Evolutionary conservation across 2,888 invertebrate genomes (phyloP).

Genomic region (Caenorhabditis zanzibari): DNA sequence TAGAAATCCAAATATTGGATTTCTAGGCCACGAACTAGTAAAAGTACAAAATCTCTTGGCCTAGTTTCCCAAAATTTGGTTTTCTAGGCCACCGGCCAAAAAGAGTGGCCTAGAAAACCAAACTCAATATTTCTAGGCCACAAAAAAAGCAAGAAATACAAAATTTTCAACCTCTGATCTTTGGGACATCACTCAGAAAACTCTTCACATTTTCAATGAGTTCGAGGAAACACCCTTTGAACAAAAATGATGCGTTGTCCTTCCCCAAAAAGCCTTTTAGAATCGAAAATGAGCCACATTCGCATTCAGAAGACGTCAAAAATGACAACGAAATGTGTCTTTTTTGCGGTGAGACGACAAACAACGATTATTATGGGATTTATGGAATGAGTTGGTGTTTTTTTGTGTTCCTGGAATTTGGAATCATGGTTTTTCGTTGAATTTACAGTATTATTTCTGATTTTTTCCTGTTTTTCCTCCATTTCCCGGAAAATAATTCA

Average conservation of each 20-base stretch:
- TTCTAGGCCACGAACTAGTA: too few relatives aligned
- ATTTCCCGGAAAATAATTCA: slow-evolving; percentile 2
- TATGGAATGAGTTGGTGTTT: too few relatives aligned
- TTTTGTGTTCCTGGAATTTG: too few relatives aligned
- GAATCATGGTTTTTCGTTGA: too few relatives aligned
- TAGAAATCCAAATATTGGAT: too few relatives aligned
- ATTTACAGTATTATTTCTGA: too few relatives aligned
- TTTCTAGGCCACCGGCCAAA: background rate
- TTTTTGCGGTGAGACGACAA: background rate
- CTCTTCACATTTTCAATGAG: slow-evolving; percentile 22
- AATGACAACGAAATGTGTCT: slow-evolving; percentile 12
- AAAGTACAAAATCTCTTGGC: background rate
- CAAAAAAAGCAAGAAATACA: too few relatives aligned
- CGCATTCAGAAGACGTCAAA: slow-evolving; percentile 38
- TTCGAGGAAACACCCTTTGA: slow-evolving; percentile 11
- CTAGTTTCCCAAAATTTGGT: background rate
- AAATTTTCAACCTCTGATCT: slow-evolving; percentile 18
- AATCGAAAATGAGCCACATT: slow-evolving; percentile 43
- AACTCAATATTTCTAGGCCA: too few relatives aligned
- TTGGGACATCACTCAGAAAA: background rate
- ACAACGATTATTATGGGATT: too few relatives aligned
- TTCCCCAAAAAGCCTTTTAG: background rate
- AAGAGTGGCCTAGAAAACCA: background rate
- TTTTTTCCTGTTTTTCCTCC: too few relatives aligned
- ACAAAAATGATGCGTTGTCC: background rate